phyloP scores from a whole-genome alignment of 2,113 vertebrate species.

The Platichthys stellatus region DNA sequence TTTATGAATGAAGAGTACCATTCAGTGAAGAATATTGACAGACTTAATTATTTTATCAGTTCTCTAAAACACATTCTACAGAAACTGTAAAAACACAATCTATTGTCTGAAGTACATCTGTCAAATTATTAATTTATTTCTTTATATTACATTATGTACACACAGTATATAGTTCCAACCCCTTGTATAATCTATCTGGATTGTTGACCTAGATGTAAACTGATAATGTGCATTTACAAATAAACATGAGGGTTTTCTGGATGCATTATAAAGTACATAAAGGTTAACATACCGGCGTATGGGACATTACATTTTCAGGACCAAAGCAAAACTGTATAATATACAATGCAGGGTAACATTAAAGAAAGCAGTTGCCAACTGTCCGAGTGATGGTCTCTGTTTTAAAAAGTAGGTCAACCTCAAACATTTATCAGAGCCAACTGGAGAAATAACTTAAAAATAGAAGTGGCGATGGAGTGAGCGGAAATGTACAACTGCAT shows the following conservation, averaged over 20 bases:
- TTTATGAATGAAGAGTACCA: too few species aligned
- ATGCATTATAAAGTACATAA: not conserved
- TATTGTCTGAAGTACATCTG: not conserved
- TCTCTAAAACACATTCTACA: not conserved
- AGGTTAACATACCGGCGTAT: conserved; percentile 15
- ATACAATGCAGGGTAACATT: not conserved
- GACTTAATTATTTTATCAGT: not conserved
- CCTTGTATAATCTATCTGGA: conserved; percentile 37
- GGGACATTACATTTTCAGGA: conserved; percentile 15
- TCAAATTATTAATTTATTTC: conserved; percentile 64
- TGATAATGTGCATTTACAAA: conserved; percentile 23
- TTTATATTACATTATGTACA: conserved; percentile 53
- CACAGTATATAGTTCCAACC: conserved; percentile 34
- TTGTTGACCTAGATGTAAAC: conserved; percentile 49
- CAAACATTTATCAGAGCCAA: conserved; percentile 18
- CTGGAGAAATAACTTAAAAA: not conserved
- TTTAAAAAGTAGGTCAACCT: conserved; percentile 7
- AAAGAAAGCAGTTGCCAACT: conserved; percentile 1
- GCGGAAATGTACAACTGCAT: conserved; percentile 14
- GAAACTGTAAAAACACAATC: not conserved
- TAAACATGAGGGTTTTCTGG: conserved; percentile 5
- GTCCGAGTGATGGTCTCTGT: conserved; percentile 4
- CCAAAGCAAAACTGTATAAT: not conserved
- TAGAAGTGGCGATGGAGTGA: not conserved
- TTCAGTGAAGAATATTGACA: not conserved